Evolutionary conservation across 2,888 invertebrate genomes (phyloP), one percentile per base, ranked within the genome.

Genomic region (Melinaea menophilus): DNA sequence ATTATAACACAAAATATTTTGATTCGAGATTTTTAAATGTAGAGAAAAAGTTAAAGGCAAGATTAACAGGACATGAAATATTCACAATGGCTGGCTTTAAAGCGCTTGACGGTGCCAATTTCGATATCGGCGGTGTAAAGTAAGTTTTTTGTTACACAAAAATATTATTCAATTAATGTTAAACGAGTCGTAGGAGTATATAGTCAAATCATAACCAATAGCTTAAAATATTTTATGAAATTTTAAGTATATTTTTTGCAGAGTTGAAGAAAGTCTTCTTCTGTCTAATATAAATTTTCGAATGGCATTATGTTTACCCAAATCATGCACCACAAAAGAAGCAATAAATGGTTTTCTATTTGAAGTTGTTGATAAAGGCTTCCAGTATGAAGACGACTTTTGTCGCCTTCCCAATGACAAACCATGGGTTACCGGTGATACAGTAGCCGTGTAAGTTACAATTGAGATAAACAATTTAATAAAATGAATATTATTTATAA

Each of bases 291-390:
- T 73, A 12, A 55, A 51, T 51, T 51, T 58, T 59, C 59, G 56
- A 41, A 58, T 78, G 12, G 75, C 74, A n/a, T 65, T 77, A 4
- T 80, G 80, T 58, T 69, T 80, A 22, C 80, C 80, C 0, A 76
- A 73, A 55, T 60, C 75, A 7, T 80, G 80, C 60, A 70, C 76
- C 0, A 71, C 76, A 2, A 55, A 70, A 9, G 71, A 75, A 58
- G 75, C 72, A 0, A 56, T 78, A 31, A 61, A 67, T 1, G 71
- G 70, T 0, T 56, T 74, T 0, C 56, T 73, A 1, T 68, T 72
- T 48, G 75, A 75, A 47, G 34, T 71, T 4, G 70, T 73, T 35
- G 62, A 34, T 2, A 22, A 70, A 2, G 73, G 73, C 1, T 71
- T 77, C 13, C 12, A 66, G 13, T 75, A 71, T 56, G 58, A 59